Evolutionary conservation across 1,140 invertebrate species (phyloP).

Genomic region (Diplogasteroides magnus): DNA sequence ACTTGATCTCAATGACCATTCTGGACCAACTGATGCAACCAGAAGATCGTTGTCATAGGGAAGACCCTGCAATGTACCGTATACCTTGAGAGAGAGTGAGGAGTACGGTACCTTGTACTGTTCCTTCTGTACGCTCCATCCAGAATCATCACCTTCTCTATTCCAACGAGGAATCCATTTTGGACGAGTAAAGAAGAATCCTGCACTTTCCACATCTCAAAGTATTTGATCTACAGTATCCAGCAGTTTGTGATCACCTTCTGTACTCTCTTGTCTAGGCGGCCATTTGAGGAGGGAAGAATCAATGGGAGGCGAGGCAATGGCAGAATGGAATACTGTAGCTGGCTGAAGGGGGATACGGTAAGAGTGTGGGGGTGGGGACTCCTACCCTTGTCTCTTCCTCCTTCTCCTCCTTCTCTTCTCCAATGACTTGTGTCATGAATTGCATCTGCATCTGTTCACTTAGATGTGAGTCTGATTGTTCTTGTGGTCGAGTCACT

Average conservation of each 20-base stretch:
- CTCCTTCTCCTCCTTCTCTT: constrained; percentile 4
- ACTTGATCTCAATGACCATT: neutral
- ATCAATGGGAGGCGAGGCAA: neutral
- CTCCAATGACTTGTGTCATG: neutral
- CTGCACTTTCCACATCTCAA: neutral
- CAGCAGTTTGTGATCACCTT: neutral
- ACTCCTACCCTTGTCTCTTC: constrained; percentile 1
- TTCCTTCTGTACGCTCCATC: neutral
- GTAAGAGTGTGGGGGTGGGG: neutral
- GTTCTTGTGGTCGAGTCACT: neutral
- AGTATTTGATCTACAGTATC: neutral
- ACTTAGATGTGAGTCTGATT: neutral
- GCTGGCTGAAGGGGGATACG: neutral
- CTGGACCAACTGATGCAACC: neutral
- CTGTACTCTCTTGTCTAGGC: neutral
- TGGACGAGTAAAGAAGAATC: neutral
- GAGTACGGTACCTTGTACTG: too few relatives aligned
- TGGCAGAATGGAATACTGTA: neutral
- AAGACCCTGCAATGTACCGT: neutral
- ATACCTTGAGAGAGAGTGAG: neutral
- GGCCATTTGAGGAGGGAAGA: neutral
- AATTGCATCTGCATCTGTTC: neutral
- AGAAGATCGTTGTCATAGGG: neutral
- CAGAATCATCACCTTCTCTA: neutral
- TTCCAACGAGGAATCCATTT: neutral